phyloP scores from a whole-genome alignment of 2,113 vertebrate genomes.

The Rhodinocichla rosea region DNA sequence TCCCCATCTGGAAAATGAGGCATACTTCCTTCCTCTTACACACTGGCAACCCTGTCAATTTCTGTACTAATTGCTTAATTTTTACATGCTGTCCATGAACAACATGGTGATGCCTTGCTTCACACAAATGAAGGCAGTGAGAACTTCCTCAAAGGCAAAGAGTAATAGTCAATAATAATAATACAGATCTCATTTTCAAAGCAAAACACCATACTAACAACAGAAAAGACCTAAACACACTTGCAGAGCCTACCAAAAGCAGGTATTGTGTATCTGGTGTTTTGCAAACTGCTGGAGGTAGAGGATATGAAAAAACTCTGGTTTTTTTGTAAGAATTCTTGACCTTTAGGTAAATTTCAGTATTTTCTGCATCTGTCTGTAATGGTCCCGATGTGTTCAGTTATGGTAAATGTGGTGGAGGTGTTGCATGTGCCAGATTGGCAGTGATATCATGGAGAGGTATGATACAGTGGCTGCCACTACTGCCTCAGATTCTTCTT shows the following conservation, averaged over 20 bases:
- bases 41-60: not conserved
- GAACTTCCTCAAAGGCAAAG: not conserved
- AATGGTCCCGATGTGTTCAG: not conserved
- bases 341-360: not conserved
- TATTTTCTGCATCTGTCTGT: not conserved
- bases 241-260: not conserved
- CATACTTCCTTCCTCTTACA: not conserved
- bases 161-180: not conserved
- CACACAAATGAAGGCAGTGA: not conserved
- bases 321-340: not conserved
- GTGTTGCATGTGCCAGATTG: not conserved
- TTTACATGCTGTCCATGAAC: not conserved
- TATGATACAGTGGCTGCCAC: not conserved
- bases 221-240: not conserved
- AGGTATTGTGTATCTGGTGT: fast-evolving
- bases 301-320: not conserved
- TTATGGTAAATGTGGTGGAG: not conserved
- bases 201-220: not conserved
- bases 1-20: not conserved
- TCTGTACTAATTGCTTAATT: not conserved
- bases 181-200: not conserved
- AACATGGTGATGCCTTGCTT: not conserved
- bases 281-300: not conserved
- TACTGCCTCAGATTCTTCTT: not conserved
- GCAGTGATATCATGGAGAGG: not conserved